Base-by-base conservation (phyloP, 2,797 vertebrate species). In the Ataeniobius toweri region DNA sequence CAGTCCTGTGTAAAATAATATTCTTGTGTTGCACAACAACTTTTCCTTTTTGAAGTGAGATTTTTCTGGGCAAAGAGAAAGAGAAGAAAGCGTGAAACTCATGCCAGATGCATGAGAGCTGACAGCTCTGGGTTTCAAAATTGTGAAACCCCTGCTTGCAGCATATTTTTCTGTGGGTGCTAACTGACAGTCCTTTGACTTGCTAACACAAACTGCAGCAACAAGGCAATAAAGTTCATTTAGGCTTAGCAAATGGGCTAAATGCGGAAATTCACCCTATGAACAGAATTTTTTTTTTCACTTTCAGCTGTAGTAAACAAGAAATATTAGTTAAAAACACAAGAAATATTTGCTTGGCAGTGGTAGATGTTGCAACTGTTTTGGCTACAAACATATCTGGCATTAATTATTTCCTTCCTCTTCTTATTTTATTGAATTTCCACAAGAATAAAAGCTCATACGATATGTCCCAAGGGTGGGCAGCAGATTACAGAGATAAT, bases 401-500 rank as follows among this genome's bases (percentile, higher is more conserved):
- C 63, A 24, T 67, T 39, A 24, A 4, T 68, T 22, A 39, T 41
- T 8, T 67, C 31, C 39, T 67, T 22, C 22, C 63, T 41, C 36
- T 67, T 67, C 36, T 68, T 68, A 68, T 67, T 41, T 68, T 44
- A 44, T 41, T 44, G 13, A n/a, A n/a, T 44, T 68, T 68, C 3
- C 39, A 12, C 39, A 41, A n/a, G 10, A 53, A 53, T 53, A 53
- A 53, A 53, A 53, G 51, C 4, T 5, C 51, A 53, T 20, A 53
- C 0, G 6, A 68, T 9, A 44, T 5, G 8, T 68, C 65, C n/a
- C 36, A 68, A 36, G 22, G 39, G 3, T 68, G 20, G 10, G 13
- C 10, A 68, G 39, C 36, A 68, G 65, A 68, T 68, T 68, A 20
- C 65, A 68, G 65, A 44, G 39, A 44, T 68, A 68, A 68, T 68